Evolutionary conservation across 2,888 invertebrate genomes (phyloP).

Genomic region (Habrosyne pyritoides): DNA sequence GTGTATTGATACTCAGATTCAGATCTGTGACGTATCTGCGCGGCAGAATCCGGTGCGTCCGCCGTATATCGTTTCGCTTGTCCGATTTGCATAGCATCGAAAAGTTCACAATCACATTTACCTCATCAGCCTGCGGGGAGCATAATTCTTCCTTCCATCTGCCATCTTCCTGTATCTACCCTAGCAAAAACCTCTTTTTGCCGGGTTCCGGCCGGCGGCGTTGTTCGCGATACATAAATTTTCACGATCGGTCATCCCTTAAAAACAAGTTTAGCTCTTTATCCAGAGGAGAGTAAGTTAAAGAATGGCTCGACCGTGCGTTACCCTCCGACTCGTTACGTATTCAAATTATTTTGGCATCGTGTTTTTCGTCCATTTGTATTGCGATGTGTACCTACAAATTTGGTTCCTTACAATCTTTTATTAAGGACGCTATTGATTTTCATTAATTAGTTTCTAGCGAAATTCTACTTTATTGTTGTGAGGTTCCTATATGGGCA

Average conservation of each 20-base stretch:
- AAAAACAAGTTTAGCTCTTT: conserved; percentile 83
- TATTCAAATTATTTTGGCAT: conserved; percentile 81
- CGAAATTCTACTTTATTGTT: neutral
- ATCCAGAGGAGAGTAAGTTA: conserved; percentile 76
- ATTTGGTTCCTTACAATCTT: conserved; percentile 54
- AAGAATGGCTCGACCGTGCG: conserved; percentile 77
- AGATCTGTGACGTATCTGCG: conserved; percentile 59
- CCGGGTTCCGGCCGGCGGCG: conserved; percentile 74
- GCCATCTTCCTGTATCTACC: conserved; percentile 80
- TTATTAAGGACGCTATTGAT: conserved; percentile 54
- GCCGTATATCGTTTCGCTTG: conserved; percentile 63
- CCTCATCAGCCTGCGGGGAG: conserved; percentile 81
- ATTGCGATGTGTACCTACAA: conserved; percentile 56
- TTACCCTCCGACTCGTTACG: conserved; percentile 80
- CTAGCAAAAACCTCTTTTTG: conserved; percentile 71
- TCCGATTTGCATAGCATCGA: conserved; percentile 80
- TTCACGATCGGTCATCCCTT: conserved; percentile 83
- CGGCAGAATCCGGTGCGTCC: conserved; percentile 55
- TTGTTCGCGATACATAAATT: conserved; percentile 82
- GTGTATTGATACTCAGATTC: conserved; percentile 53
- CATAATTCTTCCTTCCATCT: conserved; percentile 81
- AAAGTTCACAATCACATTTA: conserved; percentile 82
- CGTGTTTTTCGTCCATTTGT: conserved; percentile 77
- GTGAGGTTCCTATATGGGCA: neutral
- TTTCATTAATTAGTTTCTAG: conserved; percentile 62